These are phyloP conservation scores for Habrosyne pyritoides DNA, from an alignment of 2,888 invertebrate genomes.

Conservation along the genomic window DNA sequence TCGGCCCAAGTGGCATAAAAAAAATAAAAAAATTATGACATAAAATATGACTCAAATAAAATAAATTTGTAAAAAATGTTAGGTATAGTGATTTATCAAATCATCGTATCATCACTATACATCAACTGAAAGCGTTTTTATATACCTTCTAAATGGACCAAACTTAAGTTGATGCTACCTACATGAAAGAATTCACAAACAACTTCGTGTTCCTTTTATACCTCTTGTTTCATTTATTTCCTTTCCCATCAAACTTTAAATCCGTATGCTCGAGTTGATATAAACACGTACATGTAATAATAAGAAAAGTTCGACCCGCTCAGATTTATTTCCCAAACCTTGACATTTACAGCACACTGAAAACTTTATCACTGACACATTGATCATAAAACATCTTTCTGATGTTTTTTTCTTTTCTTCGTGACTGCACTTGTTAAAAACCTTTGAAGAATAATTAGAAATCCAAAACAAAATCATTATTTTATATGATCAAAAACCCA, in stretches of 20 bases:
- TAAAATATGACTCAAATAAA: too few species aligned
- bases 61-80: too few species aligned
- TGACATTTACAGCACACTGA: constrained; percentile 29
- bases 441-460: background rate
- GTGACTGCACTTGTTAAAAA: background rate
- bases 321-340: constrained; percentile 30
- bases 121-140: too few species aligned
- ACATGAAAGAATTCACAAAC: background rate
- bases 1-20: too few species aligned
- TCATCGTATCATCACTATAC: too few species aligned
- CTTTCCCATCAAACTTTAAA: constrained; percentile 34
- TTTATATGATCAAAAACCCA: too few species aligned
- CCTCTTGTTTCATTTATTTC: constrained; percentile 19
- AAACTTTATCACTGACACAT: constrained; percentile 30
- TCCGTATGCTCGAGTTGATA: constrained; percentile 22
- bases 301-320: constrained; percentile 30
- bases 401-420: constrained; percentile 19
- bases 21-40: too few species aligned
- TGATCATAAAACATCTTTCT: constrained; percentile 27
- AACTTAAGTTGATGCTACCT: background rate
- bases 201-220: background rate
- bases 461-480: too few species aligned
- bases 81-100: too few species aligned
- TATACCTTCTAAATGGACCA: too few species aligned
- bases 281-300: constrained; percentile 26